phyloP scores from a whole-genome alignment of 1,140 invertebrate genomes.

The Elymnias hypermnestra region DNA sequence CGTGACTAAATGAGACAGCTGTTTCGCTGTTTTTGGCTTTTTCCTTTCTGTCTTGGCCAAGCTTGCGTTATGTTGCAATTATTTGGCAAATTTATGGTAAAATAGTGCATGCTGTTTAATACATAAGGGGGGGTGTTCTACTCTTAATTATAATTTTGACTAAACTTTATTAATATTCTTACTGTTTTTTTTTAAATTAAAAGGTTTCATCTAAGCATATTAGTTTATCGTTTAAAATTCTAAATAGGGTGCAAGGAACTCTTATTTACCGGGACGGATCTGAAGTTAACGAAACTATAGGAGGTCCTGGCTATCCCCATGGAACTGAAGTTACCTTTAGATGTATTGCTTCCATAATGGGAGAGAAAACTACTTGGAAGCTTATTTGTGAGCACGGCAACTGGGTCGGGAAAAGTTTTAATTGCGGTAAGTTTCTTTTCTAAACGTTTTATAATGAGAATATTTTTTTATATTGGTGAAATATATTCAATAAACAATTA shows the following conservation, averaged over 20 bases:
- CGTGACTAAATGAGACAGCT: conserved; percentile 32
- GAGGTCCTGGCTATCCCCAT: conserved; percentile 80
- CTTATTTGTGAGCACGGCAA: conserved; percentile 88
- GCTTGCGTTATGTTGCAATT: conserved; percentile 65
- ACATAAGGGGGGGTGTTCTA: conserved; percentile 17
- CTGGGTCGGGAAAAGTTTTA: conserved; percentile 87
- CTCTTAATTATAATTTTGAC: conserved; percentile 10
- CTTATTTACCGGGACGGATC: conserved; percentile 80
- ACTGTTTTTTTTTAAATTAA: conserved; percentile 10
- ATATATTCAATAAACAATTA: too few species aligned
- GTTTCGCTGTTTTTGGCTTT: conserved; percentile 60
- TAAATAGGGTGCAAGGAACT: conserved; percentile 79
- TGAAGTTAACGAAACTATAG: conserved; percentile 57
- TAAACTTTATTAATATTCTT: conserved; percentile 16
- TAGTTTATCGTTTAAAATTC: conserved; percentile 22
- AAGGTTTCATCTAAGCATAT: conserved; percentile 7
- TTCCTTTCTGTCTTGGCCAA: conserved; percentile 68
- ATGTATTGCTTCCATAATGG: conserved; percentile 86
- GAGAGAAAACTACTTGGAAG: conserved; percentile 88
- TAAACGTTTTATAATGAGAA: too few species aligned
- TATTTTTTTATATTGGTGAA: too few species aligned
- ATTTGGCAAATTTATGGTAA: conserved; percentile 37
- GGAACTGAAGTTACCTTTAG: conserved; percentile 88
- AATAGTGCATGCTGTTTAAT: conserved; percentile 52
- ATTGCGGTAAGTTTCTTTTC: conserved; percentile 78